These are phyloP conservation scores for Pelmatolapia mariae DNA, from an alignment of 2,113 vertebrate species.

Conservation along the genomic window DNA sequence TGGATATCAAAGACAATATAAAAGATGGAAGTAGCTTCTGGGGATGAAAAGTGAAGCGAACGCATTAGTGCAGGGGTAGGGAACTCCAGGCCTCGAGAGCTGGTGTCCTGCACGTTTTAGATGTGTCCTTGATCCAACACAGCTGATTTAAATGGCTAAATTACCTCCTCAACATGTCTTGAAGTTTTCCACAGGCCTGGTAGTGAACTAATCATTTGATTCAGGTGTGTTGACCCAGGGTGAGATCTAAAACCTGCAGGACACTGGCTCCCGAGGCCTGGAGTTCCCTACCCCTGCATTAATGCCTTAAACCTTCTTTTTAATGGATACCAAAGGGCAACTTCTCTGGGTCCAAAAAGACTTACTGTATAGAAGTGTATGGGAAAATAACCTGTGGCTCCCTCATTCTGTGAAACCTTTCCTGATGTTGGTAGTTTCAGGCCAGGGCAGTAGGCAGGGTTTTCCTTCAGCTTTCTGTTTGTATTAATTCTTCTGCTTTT, in stretches of 20 bases:
- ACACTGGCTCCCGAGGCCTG: neutral
- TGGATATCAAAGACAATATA: neutral
- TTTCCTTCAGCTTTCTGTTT: neutral
- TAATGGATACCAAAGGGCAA: neutral
- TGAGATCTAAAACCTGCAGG: neutral
- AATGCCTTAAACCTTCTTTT: neutral
- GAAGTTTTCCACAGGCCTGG: neutral
- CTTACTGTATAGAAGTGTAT: neutral
- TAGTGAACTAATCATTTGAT: neutral
- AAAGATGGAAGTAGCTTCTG: neutral
- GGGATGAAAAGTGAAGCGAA: neutral
- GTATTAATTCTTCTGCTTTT: neutral
- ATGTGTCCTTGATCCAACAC: neutral
- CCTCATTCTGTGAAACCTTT: neutral
- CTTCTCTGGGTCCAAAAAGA: neutral
- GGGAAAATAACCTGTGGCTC: neutral
- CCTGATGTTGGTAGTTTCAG: neutral
- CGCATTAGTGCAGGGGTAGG: neutral
- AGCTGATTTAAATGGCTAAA: neutral
- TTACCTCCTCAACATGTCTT: neutral
- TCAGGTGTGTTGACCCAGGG: neutral
- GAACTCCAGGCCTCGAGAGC: neutral
- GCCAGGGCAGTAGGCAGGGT: neutral
- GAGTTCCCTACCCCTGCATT: neutral
- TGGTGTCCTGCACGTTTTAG: neutral